phyloP scores from a whole-genome alignment of 2,797 vertebrate species.

The Pterois miles region DNA sequence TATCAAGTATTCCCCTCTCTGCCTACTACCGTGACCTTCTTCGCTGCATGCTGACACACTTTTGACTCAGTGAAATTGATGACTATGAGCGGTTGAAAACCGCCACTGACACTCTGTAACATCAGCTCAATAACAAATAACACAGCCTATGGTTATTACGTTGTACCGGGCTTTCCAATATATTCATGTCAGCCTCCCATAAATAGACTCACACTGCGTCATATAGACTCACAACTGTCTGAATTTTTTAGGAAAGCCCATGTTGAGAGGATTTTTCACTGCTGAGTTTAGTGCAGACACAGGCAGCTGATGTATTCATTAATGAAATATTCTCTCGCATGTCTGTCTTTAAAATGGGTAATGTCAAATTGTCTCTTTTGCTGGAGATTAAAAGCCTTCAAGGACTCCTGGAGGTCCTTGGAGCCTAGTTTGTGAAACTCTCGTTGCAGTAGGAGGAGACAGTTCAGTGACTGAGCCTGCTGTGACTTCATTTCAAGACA shows the following conservation, averaged over 20 bases:
- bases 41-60: conserved; percentile 55
- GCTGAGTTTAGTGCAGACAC: not conserved
- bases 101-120: not conserved
- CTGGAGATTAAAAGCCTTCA: conserved; percentile 29
- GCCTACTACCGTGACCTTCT: conserved; percentile 52
- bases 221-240: not conserved
- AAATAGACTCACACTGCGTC: conserved; percentile 12
- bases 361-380: not conserved
- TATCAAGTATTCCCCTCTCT: conserved; percentile 26
- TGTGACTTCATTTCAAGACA: not conserved
- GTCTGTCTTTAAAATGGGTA: not conserved
- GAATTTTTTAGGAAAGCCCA: not conserved
- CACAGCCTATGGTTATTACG: not conserved
- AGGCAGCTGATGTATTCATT: not conserved
- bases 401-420: conserved; percentile 69
- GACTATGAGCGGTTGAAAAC: not conserved
- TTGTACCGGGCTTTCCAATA: not conserved
- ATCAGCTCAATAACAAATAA: not conserved
- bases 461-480: not conserved
- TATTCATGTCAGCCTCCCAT: not conserved
- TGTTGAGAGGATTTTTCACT: not conserved
- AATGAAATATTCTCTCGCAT: not conserved
- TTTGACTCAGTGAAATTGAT: conserved; percentile 28
- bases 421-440: conserved; percentile 36
- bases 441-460: not conserved